These are phyloP conservation scores for Gasteruption jaculator DNA, from an alignment of 2,888 invertebrate species.

Conservation along the genomic window DNA sequence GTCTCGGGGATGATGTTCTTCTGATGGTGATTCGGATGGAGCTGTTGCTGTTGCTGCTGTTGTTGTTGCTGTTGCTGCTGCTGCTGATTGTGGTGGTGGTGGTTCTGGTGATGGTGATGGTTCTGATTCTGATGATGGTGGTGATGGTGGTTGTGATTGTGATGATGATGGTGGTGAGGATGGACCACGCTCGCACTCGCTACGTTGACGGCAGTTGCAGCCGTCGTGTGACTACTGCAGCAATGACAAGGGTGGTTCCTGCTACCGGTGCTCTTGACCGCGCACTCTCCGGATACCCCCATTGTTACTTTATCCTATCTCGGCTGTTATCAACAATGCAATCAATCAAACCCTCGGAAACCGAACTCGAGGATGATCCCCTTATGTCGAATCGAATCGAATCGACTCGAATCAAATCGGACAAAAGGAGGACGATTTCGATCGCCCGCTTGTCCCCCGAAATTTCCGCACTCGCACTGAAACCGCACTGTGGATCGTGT, in stretches of 20 bases:
- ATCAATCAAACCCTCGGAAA: slow-evolving; percentile 15
- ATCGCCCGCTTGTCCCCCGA: slow-evolving; percentile 24
- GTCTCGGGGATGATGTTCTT: slow-evolving; percentile 19
- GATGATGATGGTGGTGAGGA: slow-evolving; percentile 23
- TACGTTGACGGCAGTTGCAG: too few relatives aligned
- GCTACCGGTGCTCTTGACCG: slow-evolving; percentile 42
- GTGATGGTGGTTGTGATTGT: slow-evolving; percentile 27
- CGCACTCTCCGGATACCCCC: slow-evolving; percentile 51
- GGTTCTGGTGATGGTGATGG: slow-evolving; percentile 21
- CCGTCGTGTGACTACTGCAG: slow-evolving; percentile 37
- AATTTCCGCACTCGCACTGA: too few relatives aligned
- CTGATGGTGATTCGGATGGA: slow-evolving; percentile 16
- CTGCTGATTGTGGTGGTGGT: slow-evolving; percentile 29
- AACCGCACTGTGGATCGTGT: too few relatives aligned
- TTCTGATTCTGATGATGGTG: slow-evolving; percentile 22
- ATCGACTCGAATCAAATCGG: not conserved
- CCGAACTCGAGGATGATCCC: slow-evolving; percentile 11
- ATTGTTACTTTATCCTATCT: too few relatives aligned
- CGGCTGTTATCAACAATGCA: too few relatives aligned
- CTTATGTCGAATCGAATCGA: not conserved
- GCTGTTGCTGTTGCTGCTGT: slow-evolving; percentile 15
- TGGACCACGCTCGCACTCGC: slow-evolving; percentile 32
- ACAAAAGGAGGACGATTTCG: not conserved
- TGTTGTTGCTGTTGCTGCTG: slow-evolving; percentile 26
- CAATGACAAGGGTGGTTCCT: slow-evolving; percentile 45